Evolutionary conservation across 2,113 vertebrate species (phyloP), one percentile per base, ranked within the genome.

Genomic region (Lycocorax pyrrhopterus): DNA sequence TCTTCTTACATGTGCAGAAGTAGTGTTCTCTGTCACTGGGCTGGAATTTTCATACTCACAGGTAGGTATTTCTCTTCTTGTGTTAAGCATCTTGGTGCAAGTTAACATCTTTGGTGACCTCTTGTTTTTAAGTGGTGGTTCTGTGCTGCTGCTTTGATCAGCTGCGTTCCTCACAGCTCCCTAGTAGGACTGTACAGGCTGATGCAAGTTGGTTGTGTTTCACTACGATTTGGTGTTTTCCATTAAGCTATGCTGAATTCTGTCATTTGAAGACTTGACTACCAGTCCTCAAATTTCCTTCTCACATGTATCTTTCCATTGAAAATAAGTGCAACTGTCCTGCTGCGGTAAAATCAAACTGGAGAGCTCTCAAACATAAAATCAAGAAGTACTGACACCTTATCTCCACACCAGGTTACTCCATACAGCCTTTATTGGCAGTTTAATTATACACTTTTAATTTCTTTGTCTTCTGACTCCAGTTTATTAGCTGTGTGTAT

Each of bases 31-130:
- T 9, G 97, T 99, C 74, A 99, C 99, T 8, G 99, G 99, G n/a
- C 82, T 99, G 93, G 98, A 98, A 90, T 99, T 99, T 97, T 99
- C 99, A 9, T 99, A 99, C 73, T 99, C 99, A 47, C 99, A 99
- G 99, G 99, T 99, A 97, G 37, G 93, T 59, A 89, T 63, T 43
- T 22, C 27, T 71, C 27, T 67, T 73, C 30, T 26, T 72, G 49
- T 25, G 17, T 46, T 81, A 68, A 58, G 21, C 55, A 44, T 23
- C 19, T 23, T 41, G 15, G 10, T 41, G 59, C 59, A 58, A 85
- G 52, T 3, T 5, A 84, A 75, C 19, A 35, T 73, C 20, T 9
- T 56, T 21, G 8, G 1, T 52, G 19, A 51, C 6, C 10, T 66
- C 3, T 46, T 79, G n/a, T 4, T 80, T 68, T 82, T 26, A 58